phyloP scores from a whole-genome alignment of 2,888 invertebrate species.

The Dioctria rufipes region DNA sequence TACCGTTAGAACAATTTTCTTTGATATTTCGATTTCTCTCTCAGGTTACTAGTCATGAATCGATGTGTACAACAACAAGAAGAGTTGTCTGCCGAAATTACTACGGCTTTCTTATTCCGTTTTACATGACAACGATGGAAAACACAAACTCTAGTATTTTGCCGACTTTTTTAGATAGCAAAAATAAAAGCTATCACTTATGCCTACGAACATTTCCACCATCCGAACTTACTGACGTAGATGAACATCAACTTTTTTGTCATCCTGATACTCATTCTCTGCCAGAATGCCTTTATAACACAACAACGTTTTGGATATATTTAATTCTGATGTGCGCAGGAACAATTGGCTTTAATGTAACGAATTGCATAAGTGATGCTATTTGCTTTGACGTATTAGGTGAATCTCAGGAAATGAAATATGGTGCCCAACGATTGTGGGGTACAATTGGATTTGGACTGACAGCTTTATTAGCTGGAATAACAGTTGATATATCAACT shows the following conservation, averaged over 20 bases:
- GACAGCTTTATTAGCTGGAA: slow-evolving; percentile 81
- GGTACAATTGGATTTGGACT: slow-evolving; percentile 86
- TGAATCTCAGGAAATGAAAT: slow-evolving; percentile 77
- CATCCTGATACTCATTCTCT: slow-evolving; percentile 48
- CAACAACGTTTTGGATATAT: slow-evolving; percentile 81
- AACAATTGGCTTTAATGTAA: slow-evolving; percentile 86
- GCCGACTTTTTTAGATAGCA: not conserved
- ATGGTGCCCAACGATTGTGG: slow-evolving; percentile 87
- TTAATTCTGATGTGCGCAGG: slow-evolving; percentile 81
- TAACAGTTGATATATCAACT: slow-evolving; percentile 79
- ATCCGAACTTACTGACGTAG: not conserved
- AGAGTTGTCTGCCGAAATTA: slow-evolving; percentile 47
- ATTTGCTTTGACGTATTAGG: slow-evolving; percentile 91
- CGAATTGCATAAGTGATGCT: slow-evolving; percentile 90
- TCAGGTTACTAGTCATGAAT: slow-evolving; percentile 43
- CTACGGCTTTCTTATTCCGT: not conserved
- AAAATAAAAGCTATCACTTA: slow-evolving; percentile 15
- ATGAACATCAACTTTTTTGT: slow-evolving; percentile 48
- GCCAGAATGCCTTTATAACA: slow-evolving; percentile 73
- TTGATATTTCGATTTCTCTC: slow-evolving; percentile 13
- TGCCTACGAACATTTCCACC: not conserved
- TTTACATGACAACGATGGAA: not conserved
- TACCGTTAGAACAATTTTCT: no score
- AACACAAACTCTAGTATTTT: not conserved
- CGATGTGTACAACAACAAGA: slow-evolving; percentile 54